A percentile compares a stretch with the other conserved stretches of the same genome.
Conservation (phyloP, 2,113 vertebrate species). For the Sigmodon hispidus region DNA sequence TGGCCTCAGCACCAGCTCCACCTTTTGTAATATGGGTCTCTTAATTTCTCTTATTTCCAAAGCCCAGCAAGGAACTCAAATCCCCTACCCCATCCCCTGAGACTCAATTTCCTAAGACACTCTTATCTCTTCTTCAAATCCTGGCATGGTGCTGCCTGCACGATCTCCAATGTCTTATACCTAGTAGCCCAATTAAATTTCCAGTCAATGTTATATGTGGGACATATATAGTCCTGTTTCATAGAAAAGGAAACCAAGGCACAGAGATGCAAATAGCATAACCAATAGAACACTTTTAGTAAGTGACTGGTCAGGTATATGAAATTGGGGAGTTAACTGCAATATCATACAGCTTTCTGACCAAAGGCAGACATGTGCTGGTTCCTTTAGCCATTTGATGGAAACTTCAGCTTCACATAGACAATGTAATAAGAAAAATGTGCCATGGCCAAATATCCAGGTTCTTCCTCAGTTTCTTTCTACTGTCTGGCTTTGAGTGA, state of each 20-base stretch:
- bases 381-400: neutral
- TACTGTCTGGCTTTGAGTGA: neutral
- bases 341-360: neutral
- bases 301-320: neutral
- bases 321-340: neutral
- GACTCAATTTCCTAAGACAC: neutral
- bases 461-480: neutral
- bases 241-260: neutral
- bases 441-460: neutral
- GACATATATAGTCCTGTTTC: neutral
- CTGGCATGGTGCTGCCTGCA: neutral
- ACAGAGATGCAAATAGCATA: neutral
- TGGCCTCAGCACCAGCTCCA: neutral
- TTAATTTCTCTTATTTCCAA: neutral
- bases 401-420: conserved; percentile 7
- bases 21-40: neutral
- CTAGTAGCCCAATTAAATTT: neutral
- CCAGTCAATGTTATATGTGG: neutral
- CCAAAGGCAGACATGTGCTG: neutral
- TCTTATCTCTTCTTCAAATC: neutral
- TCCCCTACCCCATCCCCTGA: neutral
- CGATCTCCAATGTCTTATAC: neutral
- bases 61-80: neutral
- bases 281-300: neutral
- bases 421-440: neutral